Base-by-base conservation (phyloP, 2,888 invertebrate genomes). In the Panopea generosa region DNA sequence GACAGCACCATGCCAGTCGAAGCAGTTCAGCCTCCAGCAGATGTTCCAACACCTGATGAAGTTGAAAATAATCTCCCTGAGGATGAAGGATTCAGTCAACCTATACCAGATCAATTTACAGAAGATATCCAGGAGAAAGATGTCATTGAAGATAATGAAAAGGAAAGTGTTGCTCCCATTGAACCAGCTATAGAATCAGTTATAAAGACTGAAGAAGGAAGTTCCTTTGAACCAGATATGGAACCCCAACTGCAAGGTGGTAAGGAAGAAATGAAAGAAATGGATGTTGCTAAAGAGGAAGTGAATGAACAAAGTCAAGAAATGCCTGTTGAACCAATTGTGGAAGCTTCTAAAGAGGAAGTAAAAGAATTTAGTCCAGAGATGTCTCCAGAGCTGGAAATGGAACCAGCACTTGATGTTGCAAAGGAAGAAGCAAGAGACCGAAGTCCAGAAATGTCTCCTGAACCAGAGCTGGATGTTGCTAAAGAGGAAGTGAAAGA, bases 101-200 rank as follows among this genome's bases (percentile, higher is more conserved):
- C 26, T 1, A 45, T 20, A 18, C 45, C 45, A 45, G 45, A 45
- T 20, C 45, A 45, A n/a, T 33, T 56, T 20, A 53, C 38, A 38
- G 61, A 22, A 22, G 55, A 63, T 38, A 52, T 76, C 14, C 59
- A 81, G 49, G 78, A 79, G 26, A 73, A 83, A 49, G 77, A 77
- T 62, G 38, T 66, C 18, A 67, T 55, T 53, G 73, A 73, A 67
- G 67, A 73, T n/a, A 73, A 24, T 53, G 75, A 80, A 47, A 75
- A 83, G 24, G 66, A 63, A 11, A 1, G 16, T 24, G 11, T 22
- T n/a, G 1, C 26, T 14, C 9, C 2, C 4, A 4, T 7, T 33
- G 33, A 33, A 33, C 33, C 33, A 9, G 20, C 6, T 11, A 47
- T 4, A 29, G 1, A 33, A 33, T 11, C 33, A 7, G 11, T 11